Conservation (phyloP, 2,113 vertebrate species). For the Uropsilus gracilis region DNA sequence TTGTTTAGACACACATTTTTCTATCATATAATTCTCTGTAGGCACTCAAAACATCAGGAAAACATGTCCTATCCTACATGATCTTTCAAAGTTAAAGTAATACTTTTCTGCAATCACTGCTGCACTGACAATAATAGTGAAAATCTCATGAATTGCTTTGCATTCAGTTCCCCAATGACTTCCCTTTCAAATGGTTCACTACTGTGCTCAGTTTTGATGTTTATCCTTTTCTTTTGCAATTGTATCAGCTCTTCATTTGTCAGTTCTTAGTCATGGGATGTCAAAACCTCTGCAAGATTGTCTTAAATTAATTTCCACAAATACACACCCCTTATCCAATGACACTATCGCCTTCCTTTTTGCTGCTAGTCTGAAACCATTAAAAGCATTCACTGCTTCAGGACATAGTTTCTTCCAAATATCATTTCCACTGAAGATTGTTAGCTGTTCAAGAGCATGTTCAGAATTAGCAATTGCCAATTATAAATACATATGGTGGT, state of each 20-base stretch:
- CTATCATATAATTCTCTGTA: not conserved
- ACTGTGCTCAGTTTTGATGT: not conserved
- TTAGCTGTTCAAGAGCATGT: not conserved
- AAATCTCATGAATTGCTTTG: not conserved
- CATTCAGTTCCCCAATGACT: not conserved
- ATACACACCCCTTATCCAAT: not conserved
- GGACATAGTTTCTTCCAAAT: not conserved
- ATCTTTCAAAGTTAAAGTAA: not conserved
- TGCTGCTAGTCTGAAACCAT: not conserved
- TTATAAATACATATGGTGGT: not conserved
- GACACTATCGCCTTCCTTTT: not conserved
- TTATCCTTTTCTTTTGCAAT: not conserved
- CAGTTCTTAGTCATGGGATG: not conserved
- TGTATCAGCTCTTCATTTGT: not conserved
- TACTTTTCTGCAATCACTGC: not conserved
- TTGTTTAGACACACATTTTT: not conserved
- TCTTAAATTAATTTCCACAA: not conserved
- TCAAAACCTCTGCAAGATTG: not conserved
- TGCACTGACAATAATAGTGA: not conserved
- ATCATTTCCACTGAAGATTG: not conserved
- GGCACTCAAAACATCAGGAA: not conserved
- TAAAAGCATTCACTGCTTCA: not conserved
- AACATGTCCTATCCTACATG: not conserved
- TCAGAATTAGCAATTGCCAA: not conserved
- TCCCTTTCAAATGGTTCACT: not conserved